A percentile compares a stretch with the other conserved stretches of the same genome.
Evolutionary conservation across 2,888 invertebrate species (phyloP).

Genomic region (Mythimna ferrago): DNA sequence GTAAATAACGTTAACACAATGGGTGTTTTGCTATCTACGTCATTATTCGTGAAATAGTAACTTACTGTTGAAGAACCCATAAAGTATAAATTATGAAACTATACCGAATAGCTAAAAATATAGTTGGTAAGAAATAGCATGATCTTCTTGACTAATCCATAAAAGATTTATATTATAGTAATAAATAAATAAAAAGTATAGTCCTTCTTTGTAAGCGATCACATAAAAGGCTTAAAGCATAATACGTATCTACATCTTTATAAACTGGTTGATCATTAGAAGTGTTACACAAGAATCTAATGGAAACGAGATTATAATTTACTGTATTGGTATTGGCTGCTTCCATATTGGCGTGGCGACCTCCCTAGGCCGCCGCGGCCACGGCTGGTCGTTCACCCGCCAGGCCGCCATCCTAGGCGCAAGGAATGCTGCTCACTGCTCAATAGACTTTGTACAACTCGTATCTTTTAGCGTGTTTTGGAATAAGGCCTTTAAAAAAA

Average conservation of each 20-base stretch:
- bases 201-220: neutral
- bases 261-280: slow-evolving; percentile 19
- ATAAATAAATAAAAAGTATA: slow-evolving; percentile 1
- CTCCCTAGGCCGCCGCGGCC: slow-evolving; percentile 79
- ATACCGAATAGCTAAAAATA: too few species aligned
- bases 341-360: slow-evolving; percentile 74
- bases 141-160: neutral
- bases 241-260: slow-evolving; percentile 8
- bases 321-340: slow-evolving; percentile 62
- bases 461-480: slow-evolving; percentile 51
- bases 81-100: slow-evolving; percentile 2
- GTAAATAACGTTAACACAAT: slow-evolving; percentile 31
- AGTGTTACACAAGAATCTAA: slow-evolving; percentile 38
- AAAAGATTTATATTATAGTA: neutral
- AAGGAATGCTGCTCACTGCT: slow-evolving; percentile 62
- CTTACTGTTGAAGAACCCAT: slow-evolving; percentile 8
- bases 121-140: neutral
- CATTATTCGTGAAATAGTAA: slow-evolving; percentile 20
- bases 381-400: slow-evolving; percentile 84
- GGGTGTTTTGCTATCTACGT: slow-evolving; percentile 28
- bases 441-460: slow-evolving; percentile 47
- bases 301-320: slow-evolving; percentile 57
- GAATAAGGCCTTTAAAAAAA: slow-evolving; percentile 34
- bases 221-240: slow-evolving; percentile 20
- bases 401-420: slow-evolving; percentile 73